Conservation (phyloP, 2,888 invertebrate species). For the Stegana nigrithorax region DNA sequence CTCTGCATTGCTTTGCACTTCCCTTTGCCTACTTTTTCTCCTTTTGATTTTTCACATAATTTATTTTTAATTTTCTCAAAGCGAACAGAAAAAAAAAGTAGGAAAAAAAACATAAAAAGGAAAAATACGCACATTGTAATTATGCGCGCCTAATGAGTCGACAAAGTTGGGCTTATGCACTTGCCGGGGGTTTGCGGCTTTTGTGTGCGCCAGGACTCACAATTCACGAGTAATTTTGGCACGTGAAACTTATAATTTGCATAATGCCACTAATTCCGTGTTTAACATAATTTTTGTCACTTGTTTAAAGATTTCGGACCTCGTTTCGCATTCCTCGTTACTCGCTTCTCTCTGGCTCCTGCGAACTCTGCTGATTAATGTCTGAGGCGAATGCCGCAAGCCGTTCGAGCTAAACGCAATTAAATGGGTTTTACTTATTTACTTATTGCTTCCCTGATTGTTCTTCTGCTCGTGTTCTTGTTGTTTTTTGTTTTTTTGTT, state of each 20-base stretch:
- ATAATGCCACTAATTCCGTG: conserved; percentile 50
- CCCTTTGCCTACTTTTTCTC: background rate
- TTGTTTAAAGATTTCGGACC: no score
- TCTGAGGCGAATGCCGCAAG: no score
- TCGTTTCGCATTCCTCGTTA: background rate
- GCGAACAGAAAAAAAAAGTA: background rate
- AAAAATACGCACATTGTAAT: conserved; percentile 43
- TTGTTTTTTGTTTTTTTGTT: background rate
- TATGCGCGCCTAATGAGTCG: conserved; percentile 58
- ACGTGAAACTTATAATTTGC: conserved; percentile 40
- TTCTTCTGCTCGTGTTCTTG: background rate
- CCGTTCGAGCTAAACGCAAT: background rate
- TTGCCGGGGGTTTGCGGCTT: background rate
- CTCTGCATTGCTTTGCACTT: no score
- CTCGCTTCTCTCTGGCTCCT: background rate
- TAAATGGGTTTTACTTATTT: no score
- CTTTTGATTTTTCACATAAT: conserved; percentile 1
- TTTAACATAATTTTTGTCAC: background rate
- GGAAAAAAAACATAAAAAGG: background rate
- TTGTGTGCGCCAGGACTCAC: background rate
- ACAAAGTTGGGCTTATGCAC: conserved; percentile 38
- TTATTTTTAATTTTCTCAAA: conserved; percentile 12
- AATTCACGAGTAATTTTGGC: background rate
- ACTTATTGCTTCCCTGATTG: no score
- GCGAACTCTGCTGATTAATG: background rate